A percentile compares a stretch with the other conserved stretches of the same genome.
Evolutionary conservation across 2,113 vertebrate species (phyloP).

Genomic region (Laticauda laticaudata): DNA sequence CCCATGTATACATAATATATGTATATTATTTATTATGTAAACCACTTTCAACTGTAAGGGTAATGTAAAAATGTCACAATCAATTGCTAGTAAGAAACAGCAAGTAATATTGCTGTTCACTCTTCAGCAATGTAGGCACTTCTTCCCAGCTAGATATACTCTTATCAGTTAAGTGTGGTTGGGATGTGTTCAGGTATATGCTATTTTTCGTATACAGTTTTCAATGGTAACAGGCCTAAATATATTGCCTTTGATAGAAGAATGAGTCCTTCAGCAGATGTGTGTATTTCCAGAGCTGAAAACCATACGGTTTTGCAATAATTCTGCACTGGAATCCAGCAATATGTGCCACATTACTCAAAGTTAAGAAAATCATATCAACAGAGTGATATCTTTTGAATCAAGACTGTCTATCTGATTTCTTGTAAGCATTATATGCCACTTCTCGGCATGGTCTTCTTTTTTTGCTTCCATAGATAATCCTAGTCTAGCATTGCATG

Average conservation of each 20-base stretch:
- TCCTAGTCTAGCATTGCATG: too few relatives aligned
- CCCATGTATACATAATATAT: neutral
- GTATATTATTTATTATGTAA: neutral
- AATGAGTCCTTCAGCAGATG: neutral
- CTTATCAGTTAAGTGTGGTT: neutral
- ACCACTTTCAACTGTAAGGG: neutral
- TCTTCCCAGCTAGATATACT: neutral
- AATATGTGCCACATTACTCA: neutral
- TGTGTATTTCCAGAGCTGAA: neutral
- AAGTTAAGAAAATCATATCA: neutral
- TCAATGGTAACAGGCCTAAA: neutral
- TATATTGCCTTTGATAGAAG: neutral
- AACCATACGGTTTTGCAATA: neutral
- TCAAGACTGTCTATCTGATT: neutral
- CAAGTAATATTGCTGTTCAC: neutral
- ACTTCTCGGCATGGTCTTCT: neutral
- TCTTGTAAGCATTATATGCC: neutral
- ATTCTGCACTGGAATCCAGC: neutral
- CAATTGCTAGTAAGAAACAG: neutral
- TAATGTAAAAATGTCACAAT: neutral
- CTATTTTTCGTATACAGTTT: neutral
- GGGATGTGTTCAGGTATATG: neutral
- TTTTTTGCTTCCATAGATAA: too few relatives aligned
- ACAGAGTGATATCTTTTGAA: neutral
- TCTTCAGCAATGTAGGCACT: neutral